phyloP scores from a whole-genome alignment of 2,113 vertebrate species.

The Xenus cinereus region DNA sequence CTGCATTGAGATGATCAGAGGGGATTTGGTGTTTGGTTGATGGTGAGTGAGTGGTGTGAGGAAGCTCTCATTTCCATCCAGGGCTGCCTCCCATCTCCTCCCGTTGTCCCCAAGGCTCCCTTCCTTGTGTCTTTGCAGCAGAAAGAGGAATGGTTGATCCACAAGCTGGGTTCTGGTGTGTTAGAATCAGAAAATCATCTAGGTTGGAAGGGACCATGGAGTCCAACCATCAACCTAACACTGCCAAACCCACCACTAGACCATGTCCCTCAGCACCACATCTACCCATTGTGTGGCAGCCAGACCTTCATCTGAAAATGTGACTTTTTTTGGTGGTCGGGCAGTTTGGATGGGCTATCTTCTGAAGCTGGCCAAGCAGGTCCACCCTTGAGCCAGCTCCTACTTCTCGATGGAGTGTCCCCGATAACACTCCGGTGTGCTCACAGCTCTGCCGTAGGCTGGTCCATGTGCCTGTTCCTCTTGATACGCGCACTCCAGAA shows the following conservation, averaged over 20 bases:
- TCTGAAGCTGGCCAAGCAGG: background rate
- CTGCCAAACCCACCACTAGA: background rate
- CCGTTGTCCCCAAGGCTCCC: background rate
- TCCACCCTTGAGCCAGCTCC: no score
- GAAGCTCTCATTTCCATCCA: rapidly evolving
- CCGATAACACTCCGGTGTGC: rapidly evolving
- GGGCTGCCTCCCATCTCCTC: background rate
- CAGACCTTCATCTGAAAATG: background rate
- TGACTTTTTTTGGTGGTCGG: background rate
- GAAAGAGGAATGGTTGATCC: background rate
- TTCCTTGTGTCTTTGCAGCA: background rate
- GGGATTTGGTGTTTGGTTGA: background rate
- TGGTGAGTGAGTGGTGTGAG: background rate
- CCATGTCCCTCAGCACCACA: background rate
- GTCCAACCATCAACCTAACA: background rate
- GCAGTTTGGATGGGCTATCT: background rate
- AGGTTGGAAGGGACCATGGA: background rate
- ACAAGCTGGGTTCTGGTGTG: rapidly evolving
- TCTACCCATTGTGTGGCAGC: background rate
- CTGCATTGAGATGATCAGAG: background rate
- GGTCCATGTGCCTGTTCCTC: background rate
- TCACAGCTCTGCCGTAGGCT: background rate
- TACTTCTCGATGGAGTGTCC: rapidly evolving
- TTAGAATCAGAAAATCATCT: background rate
- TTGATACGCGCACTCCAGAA: rapidly evolving